Evolutionary conservation across 2,797 vertebrate genomes (phyloP).

Genomic region (Peromyscus eremicus): DNA sequence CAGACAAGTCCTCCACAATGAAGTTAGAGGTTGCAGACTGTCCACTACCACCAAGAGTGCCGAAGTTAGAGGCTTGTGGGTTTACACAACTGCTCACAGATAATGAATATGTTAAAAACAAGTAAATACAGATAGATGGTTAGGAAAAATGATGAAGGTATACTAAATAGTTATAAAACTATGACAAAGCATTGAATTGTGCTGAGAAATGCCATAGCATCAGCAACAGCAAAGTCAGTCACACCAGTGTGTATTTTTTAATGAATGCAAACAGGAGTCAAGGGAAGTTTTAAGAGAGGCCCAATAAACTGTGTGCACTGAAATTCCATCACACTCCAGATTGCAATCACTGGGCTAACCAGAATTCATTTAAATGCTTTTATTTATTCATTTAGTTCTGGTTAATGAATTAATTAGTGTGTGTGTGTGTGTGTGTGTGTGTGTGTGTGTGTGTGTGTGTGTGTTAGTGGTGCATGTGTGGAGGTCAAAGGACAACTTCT

Average conservation of each 20-base stretch:
- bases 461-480: background rate
- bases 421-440: background rate
- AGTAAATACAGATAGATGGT: conserved; percentile 8
- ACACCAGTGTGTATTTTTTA: conserved; percentile 25
- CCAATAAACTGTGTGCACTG: background rate
- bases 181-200: conserved; percentile 11
- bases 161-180: conserved; percentile 19
- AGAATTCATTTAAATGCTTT: background rate
- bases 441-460: background rate
- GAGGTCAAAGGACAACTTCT: background rate
- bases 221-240: background rate
- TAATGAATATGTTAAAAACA: conserved; percentile 3
- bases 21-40: background rate
- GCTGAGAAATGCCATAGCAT: conserved; percentile 17
- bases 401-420: background rate
- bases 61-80: background rate
- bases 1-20: background rate
- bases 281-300: background rate
- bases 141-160: background rate
- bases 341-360: background rate
- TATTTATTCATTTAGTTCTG: background rate
- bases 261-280: conserved; percentile 34
- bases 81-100: background rate
- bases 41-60: background rate
- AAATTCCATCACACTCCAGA: background rate